These are phyloP conservation scores for Meiosimyza decipiens DNA, from an alignment of 2,888 invertebrate species.

Conservation along the genomic window DNA sequence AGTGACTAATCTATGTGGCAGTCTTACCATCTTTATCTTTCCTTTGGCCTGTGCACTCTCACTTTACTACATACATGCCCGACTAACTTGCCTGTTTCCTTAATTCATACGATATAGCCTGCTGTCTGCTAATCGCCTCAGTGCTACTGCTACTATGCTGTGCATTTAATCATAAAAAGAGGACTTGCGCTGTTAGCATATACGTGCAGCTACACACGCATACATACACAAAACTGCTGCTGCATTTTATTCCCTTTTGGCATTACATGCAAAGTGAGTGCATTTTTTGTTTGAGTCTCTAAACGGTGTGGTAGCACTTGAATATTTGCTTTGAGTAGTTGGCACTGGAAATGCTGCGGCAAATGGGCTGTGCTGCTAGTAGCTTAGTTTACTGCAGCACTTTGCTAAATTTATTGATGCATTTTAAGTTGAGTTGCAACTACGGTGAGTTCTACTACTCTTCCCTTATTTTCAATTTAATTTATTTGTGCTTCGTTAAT, in stretches of 20 bases:
- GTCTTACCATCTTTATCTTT: slow-evolving; percentile 29
- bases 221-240: neutral
- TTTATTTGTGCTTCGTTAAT: too few relatives aligned
- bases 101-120: neutral
- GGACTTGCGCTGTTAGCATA: neutral
- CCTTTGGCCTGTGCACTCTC: neutral
- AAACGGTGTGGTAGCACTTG: slow-evolving; percentile 9
- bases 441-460: neutral
- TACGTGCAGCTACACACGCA: neutral
- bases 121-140: slow-evolving; percentile 6
- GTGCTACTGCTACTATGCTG: slow-evolving; percentile 1
- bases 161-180: slow-evolving; percentile 15
- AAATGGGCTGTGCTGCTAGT: neutral
- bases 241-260: slow-evolving; percentile 21
- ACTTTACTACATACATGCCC: neutral
- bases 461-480: too few relatives aligned
- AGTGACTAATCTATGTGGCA: slow-evolving; percentile 39
- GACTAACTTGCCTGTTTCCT: neutral
- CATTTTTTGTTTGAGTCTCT: slow-evolving; percentile 10
- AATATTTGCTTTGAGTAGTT: slow-evolving; percentile 15
- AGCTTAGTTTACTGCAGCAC: neutral
- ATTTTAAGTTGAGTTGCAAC: slow-evolving; percentile 19
- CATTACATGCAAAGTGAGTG: slow-evolving; percentile 9
- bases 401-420: slow-evolving; percentile 22
- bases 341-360: neutral